These are phyloP conservation scores for Drosophila trapezifrons DNA, from an alignment of 1,140 invertebrate species.

Conservation along the genomic window DNA sequence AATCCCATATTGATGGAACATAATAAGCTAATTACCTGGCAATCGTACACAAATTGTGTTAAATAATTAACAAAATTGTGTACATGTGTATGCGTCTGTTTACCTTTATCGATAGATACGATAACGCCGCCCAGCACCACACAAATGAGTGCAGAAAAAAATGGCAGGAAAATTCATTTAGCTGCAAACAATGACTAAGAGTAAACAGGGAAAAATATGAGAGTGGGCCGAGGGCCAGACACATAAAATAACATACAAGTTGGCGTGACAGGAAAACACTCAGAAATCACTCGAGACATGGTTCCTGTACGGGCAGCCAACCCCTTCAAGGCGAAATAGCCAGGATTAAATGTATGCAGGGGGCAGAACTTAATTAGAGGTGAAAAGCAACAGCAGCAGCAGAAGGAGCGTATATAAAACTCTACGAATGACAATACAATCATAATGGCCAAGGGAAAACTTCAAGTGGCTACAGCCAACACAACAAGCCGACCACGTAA, in stretches of 20 bases:
- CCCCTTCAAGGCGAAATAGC: conserved; percentile 33
- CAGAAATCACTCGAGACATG: conserved; percentile 50
- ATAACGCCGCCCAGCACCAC: conserved; percentile 4
- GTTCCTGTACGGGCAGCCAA: conserved; percentile 29
- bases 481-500: conserved; percentile 53
- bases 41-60: conserved; percentile 47
- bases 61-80: conserved; percentile 42
- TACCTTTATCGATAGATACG: conserved; percentile 24
- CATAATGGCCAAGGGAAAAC: conserved; percentile 56
- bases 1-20: conserved; percentile 29
- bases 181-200: conserved; percentile 40
- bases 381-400: not conserved
- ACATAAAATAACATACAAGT: conserved; percentile 45
- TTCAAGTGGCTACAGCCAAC: conserved; percentile 37
- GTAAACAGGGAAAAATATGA: conserved; percentile 8
- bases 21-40: conserved; percentile 47
- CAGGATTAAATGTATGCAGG: conserved; percentile 33
- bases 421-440: conserved; percentile 67
- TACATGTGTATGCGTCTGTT: conserved; percentile 32
- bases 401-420: conserved; percentile 23
- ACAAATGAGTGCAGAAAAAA: conserved; percentile 24
- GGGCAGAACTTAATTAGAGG: conserved; percentile 49
- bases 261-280: conserved; percentile 58
- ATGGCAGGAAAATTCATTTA: conserved; percentile 26
- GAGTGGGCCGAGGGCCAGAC: conserved; percentile 26